Evolutionary conservation across 2,113 vertebrate species (phyloP), one percentile per base, ranked within the genome.

Genomic region (Channa maculata): DNA sequence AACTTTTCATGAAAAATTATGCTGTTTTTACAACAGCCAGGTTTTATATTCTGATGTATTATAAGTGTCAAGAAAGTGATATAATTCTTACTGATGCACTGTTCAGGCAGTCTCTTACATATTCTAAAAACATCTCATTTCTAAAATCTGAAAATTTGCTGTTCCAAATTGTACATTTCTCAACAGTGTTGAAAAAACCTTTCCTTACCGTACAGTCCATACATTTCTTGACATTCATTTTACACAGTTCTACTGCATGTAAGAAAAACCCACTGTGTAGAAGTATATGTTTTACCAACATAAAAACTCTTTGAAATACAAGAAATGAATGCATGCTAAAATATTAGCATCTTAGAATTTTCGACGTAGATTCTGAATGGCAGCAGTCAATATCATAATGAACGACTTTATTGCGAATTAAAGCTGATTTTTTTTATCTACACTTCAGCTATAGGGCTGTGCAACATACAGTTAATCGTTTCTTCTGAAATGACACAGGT

Each of bases 31-130:
- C 10, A 76, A 38, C 63, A 71, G 76, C 59, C 76, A 74, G 14
- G 5, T 79, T 87, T 85, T 85, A 67, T 87, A 83, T 48, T 72
- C 44, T 46, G 5, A 69, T 61, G 58, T 76, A 67, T 72, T 15
- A 57, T 37, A 54, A 55, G 11, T 38, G 55, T 45, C 13, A 15
- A 59, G 48, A 39, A 68, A 51, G 14, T 55, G 38, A 55, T 13
- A 6, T 0, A 54, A 15, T 34, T 48, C 15, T 58, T 39, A 24
- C n/a, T 51, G 8, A 70, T 66, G 53, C 3, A 45, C 11, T 63
- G 60, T 70, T 75, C 51, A 83, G 58, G 12, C 14, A 49, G 63
- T 62, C 51, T 34, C 7, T n/a, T 14, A 51, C 4, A 52, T 3
- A n/a, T 34, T 52, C n/a, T 15, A 39, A 51, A 43, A 60, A 70